Percentiles rank a stretch among this genome's conserved stretches.
phyloP scores from a whole-genome alignment of 2,113 vertebrate genomes.

The Rallus limicola region DNA sequence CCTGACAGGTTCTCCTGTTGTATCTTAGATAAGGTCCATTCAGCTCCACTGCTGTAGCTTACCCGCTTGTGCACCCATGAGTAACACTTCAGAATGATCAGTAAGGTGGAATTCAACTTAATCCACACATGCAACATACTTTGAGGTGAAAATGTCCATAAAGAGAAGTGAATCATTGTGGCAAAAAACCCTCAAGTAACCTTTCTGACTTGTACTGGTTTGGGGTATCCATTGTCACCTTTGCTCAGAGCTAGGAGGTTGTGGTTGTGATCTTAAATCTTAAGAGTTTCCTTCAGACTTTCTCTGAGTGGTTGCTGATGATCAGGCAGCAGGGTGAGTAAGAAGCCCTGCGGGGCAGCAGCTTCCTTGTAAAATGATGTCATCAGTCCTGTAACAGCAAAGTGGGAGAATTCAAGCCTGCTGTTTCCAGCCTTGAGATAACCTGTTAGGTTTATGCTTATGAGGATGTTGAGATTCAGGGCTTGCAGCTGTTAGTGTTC shows the following conservation, averaged over 20 bases:
- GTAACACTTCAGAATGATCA: neutral
- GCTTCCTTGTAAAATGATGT: neutral
- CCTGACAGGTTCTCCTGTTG: neutral
- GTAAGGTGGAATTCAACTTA: neutral
- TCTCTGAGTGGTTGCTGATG: neutral
- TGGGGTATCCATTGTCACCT: neutral
- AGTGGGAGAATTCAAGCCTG: neutral
- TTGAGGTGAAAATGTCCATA: neutral
- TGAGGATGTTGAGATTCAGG: neutral
- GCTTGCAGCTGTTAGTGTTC: neutral
- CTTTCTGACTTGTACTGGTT: neutral
- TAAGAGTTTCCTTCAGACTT: neutral
- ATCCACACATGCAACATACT: fast-evolving
- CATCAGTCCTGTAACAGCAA: neutral
- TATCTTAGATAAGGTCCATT: neutral
- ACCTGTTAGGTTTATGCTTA: neutral
- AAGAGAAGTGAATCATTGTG: no score
- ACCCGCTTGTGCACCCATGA: neutral
- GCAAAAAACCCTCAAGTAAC: neutral
- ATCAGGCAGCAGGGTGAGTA: neutral
- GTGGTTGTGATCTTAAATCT: neutral
- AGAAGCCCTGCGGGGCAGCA: neutral
- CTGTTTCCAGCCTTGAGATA: neutral
- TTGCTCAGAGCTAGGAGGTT: neutral
- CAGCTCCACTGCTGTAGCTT: neutral